A percentile compares a stretch with the other conserved stretches of the same genome.
These are phyloP conservation scores for Therioaphis trifolii DNA, from an alignment of 2,888 invertebrate genomes.

Conservation along the genomic window DNA sequence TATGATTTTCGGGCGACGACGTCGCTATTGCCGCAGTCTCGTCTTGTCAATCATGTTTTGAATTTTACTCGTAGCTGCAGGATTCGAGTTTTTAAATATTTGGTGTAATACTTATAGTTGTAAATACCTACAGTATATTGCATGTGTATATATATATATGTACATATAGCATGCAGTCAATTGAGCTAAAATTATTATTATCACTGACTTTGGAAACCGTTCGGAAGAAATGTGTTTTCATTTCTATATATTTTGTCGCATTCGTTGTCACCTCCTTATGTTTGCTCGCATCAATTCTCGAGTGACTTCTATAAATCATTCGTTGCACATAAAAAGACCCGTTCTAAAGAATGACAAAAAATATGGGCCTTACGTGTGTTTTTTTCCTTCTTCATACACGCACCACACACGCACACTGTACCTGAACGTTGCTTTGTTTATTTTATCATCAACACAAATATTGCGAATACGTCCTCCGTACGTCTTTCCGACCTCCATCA, in stretches of 20 bases:
- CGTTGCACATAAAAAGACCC: conserved; percentile 37
- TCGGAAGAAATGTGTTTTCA: conserved; percentile 15
- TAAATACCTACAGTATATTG: background rate
- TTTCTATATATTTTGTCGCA: background rate
- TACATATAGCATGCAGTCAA: background rate
- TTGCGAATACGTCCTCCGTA: conserved; percentile 55
- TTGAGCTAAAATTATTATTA: conserved; percentile 46
- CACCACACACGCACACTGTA: background rate
- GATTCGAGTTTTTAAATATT: conserved; percentile 13
- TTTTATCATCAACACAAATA: conserved; percentile 59
- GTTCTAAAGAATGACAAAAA: conserved; percentile 40
- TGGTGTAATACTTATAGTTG: background rate
- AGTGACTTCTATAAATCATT: conserved; percentile 58
- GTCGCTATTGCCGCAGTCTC: background rate
- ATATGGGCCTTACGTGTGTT: conserved; percentile 44
- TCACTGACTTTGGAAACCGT: conserved; percentile 34
- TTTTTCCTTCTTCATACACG: background rate
- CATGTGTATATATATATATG: background rate
- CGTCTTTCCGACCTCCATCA: conserved; percentile 43
- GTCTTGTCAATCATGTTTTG: conserved; percentile 40
- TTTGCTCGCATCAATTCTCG: conserved; percentile 54
- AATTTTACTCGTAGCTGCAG: background rate
- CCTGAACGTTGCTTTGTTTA: conserved; percentile 46
- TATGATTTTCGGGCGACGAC: conserved; percentile 10
- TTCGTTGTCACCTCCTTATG: background rate